Conservation (phyloP, 2,888 invertebrate species). For the Leuctra nigra region DNA sequence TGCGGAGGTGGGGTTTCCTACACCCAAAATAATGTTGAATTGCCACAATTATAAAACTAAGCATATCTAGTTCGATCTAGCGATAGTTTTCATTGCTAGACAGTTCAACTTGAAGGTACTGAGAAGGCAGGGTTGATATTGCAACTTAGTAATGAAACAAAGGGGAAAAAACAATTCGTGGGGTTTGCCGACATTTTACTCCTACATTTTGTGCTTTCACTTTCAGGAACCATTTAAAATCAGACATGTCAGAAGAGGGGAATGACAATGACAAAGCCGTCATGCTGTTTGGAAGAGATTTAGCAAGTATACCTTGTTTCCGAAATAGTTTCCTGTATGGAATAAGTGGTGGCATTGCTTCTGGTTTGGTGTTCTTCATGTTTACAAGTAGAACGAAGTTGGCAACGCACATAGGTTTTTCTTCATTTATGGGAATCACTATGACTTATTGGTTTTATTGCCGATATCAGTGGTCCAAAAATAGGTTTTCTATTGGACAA, state of each 20-base stretch:
- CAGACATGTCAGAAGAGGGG: constrained; percentile 10
- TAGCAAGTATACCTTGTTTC: constrained; percentile 73
- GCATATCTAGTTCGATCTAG: no score
- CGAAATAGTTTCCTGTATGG: constrained; percentile 70
- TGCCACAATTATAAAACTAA: no score
- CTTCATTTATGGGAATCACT: constrained; percentile 56
- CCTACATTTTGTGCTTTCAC: no score
- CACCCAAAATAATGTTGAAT: no score
- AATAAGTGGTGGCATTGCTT: constrained; percentile 58
- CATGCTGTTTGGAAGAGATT: constrained; percentile 61
- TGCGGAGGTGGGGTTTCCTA: no score
- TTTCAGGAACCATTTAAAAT: no score
- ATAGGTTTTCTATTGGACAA: constrained; percentile 56
- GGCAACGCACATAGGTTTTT: constrained; percentile 60
- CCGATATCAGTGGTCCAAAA: constrained; percentile 60
- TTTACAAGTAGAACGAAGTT: constrained; percentile 60
- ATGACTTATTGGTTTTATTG: constrained; percentile 55
- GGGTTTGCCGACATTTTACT: no score
- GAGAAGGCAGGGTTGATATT: no score
- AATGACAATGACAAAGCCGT: background rate
- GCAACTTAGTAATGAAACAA: no score
- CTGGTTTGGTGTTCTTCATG: constrained; percentile 62
- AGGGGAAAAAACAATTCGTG: no score
- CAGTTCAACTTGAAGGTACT: no score
- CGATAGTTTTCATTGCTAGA: no score